Evolutionary conservation across 2,888 invertebrate genomes (phyloP).

Genomic region (Acleris emargana): DNA sequence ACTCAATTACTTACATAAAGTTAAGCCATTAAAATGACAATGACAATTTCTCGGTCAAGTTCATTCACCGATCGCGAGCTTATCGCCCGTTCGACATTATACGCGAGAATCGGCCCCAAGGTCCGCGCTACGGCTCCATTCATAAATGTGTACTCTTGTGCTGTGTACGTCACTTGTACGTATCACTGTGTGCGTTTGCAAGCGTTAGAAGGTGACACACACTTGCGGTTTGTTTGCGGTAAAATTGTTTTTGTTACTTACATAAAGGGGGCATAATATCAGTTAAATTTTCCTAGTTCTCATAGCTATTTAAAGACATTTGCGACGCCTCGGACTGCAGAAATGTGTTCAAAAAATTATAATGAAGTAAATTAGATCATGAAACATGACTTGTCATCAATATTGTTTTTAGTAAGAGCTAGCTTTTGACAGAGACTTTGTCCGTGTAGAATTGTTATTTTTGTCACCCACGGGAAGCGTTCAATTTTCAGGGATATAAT

Average conservation of each 20-base stretch:
- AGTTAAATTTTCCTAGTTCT: no score
- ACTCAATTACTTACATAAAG: not conserved
- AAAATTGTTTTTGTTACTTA: not conserved
- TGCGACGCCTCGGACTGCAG: no score
- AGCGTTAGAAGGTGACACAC: slow-evolving; percentile 39
- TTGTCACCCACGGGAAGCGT: no score
- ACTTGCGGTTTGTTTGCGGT: not conserved
- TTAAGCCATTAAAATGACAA: slow-evolving; percentile 15
- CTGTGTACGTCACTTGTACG: slow-evolving; percentile 25
- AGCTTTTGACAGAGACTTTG: no score
- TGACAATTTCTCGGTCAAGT: slow-evolving; percentile 51
- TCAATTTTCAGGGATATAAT: no score
- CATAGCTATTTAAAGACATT: no score
- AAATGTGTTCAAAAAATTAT: no score
- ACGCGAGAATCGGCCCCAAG: slow-evolving; percentile 33
- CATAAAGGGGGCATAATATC: no score
- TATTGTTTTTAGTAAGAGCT: no score
- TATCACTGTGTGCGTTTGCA: slow-evolving; percentile 18
- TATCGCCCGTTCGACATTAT: slow-evolving; percentile 24
- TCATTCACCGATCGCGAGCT: slow-evolving; percentile 57
- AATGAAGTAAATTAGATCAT: no score
- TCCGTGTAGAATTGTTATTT: no score
- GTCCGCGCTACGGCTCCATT: slow-evolving; percentile 51
- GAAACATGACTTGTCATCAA: no score
- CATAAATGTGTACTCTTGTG: slow-evolving; percentile 54